These are phyloP conservation scores for Apeltes quadracus DNA, from an alignment of 2,113 vertebrate species.

Conservation along the genomic window DNA sequence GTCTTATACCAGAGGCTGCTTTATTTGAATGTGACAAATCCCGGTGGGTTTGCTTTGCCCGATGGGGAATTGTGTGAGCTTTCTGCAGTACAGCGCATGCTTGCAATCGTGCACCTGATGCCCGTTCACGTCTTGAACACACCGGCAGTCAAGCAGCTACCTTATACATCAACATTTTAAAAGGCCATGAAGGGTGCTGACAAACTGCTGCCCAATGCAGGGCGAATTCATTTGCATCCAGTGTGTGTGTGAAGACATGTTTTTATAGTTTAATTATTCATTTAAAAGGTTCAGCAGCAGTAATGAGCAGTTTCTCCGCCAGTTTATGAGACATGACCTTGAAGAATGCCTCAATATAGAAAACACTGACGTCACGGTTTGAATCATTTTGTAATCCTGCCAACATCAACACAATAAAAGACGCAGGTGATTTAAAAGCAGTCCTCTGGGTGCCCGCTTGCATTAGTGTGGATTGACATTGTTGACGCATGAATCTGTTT, in stretches of 20 bases:
- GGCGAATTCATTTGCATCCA: not conserved
- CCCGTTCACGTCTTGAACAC: not conserved
- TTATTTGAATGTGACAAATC: not conserved
- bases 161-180: too few relatives aligned
- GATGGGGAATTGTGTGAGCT: not conserved
- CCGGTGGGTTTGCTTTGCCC: not conserved
- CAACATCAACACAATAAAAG: slow-evolving; percentile 43
- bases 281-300: slow-evolving; percentile 5
- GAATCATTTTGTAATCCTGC: slow-evolving; percentile 31
- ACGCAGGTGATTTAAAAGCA: slow-evolving; percentile 46
- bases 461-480: slow-evolving; percentile 19
- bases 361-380: slow-evolving; percentile 27
- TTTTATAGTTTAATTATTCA: slow-evolving; percentile 1
- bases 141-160: not conserved
- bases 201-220: not conserved
- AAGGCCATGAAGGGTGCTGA: not conserved
- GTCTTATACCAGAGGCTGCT: not conserved
- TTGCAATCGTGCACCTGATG: not conserved
- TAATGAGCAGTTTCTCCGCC: slow-evolving; percentile 19
- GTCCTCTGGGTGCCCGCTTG: slow-evolving; percentile 22
- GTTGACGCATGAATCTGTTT: slow-evolving; percentile 46
- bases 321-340: slow-evolving; percentile 29
- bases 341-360: slow-evolving; percentile 30
- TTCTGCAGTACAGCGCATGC: not conserved
- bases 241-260: accelerated